Base-by-base conservation (phyloP, 2,888 invertebrate species). In the Ectobius pallidus region DNA sequence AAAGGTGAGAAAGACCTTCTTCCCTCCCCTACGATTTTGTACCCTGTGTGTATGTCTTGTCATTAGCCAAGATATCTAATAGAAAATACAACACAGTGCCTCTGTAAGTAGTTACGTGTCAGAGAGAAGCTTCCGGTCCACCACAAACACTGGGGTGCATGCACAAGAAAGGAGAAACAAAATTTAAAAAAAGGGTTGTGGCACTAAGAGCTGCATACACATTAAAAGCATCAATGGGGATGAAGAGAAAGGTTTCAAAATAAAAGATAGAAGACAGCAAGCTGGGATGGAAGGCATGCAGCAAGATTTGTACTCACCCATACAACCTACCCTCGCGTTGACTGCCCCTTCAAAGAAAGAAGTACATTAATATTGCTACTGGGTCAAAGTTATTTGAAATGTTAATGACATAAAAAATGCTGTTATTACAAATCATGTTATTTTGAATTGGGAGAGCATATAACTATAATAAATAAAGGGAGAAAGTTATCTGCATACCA, bases 311-410 rank as follows among this genome's bases (percentile, higher is more conserved):
- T 78, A 88, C 88, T 89, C 84, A 88, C 90, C 94, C 94, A 86
- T 94, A 94, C 85, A 94, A 89, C 85, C 93, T 92, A 89, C 92
- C 93, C 87, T 94, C 94, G 85, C 92, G 92, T 86, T 94, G 91
- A 87, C 93, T 93, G 89, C 92, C 91, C 91, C 93, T 94, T 74
- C 39, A 72, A 73, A 74, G 71, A 73, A 42, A 74, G 70, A 75
- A 72, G 62, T 16, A 44, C 25, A 52, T 61, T 68, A 62, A 46
- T 58, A 71, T 7, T 34, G 6, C 34, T 34, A 34, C 34, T 34
- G 34, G 34, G 34, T 6, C 34, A 34, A 7, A 34, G n/a, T n/a
- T n/a, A n/a, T n/a, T n/a, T n/a, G n/a, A n/a, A n/a, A n/a, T n/a
- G n/a, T n/a, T n/a, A n/a, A n/a, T n/a, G n/a, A n/a, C n/a, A n/a